A percentile compares a stretch with the other conserved stretches of the same genome.
Evolutionary conservation across 2,113 vertebrate genomes (phyloP).

Genomic region (Cephalopholis sonnerati): DNA sequence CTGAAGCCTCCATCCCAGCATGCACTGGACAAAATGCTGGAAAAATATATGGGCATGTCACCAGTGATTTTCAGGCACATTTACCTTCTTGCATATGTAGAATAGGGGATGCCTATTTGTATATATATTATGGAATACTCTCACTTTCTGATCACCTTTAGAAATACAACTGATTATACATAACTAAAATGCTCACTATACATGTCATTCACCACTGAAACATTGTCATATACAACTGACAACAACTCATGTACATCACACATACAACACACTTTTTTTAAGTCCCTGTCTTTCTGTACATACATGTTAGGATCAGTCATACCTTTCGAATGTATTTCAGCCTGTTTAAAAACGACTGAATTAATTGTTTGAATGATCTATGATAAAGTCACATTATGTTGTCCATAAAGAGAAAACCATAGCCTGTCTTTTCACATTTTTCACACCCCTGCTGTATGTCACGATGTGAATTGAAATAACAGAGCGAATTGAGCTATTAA

Average conservation of each 20-base stretch:
- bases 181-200: no score
- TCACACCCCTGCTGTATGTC: no score
- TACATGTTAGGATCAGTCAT: not conserved
- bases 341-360: not conserved
- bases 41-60: not conserved
- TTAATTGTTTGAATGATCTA: not conserved
- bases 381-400: not conserved
- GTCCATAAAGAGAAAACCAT: not conserved
- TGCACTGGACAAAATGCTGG: not conserved
- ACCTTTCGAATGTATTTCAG: not conserved
- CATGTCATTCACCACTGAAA: not conserved
- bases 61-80: not conserved
- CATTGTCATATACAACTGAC: not conserved
- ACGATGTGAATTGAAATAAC: not conserved
- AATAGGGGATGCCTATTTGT: not conserved
- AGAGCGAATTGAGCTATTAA: slow-evolving; percentile 1
- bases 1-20: not conserved
- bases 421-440: not conserved
- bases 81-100: not conserved
- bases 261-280: not conserved
- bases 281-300: not conserved
- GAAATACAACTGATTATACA: not conserved
- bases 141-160: not conserved
- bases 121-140: not conserved
- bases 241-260: not conserved